Evolutionary conservation across 2,113 vertebrate species (phyloP).

Genomic region (Hippolais icterina): DNA sequence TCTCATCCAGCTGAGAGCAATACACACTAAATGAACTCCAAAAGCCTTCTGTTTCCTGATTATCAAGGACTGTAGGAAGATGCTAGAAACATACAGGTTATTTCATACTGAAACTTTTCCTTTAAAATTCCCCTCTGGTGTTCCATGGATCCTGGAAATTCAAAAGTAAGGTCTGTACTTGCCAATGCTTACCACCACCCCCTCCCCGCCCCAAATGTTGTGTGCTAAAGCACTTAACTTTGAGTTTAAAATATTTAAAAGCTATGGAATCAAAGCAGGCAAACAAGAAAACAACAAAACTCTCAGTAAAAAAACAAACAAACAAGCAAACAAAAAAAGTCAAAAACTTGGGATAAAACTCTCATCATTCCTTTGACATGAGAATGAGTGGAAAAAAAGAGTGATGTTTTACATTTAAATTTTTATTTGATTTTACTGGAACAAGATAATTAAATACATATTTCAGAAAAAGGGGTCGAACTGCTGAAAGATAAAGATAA

Average conservation of each 20-base stretch:
- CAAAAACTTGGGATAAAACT: background rate
- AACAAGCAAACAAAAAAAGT: background rate
- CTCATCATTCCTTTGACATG: background rate
- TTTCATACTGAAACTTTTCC: background rate
- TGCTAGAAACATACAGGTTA: background rate
- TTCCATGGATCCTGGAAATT: background rate
- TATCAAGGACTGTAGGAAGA: background rate
- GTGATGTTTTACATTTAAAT: background rate
- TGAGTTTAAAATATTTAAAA: background rate
- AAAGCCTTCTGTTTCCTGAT: background rate
- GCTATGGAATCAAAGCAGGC: background rate
- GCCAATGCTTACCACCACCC: background rate
- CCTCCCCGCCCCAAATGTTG: background rate
- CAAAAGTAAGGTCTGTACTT: background rate
- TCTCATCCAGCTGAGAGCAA: background rate
- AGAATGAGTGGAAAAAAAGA: background rate
- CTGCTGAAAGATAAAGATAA: background rate
- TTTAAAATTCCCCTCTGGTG: background rate
- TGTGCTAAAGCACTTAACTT: background rate
- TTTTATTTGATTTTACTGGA: background rate
- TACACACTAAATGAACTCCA: background rate
- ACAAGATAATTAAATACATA: background rate
- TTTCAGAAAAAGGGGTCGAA: background rate
- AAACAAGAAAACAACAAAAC: background rate
- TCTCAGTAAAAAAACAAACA: background rate